Conservation (phyloP, 2,888 invertebrate species). For the Ochlodes sylvanus region DNA sequence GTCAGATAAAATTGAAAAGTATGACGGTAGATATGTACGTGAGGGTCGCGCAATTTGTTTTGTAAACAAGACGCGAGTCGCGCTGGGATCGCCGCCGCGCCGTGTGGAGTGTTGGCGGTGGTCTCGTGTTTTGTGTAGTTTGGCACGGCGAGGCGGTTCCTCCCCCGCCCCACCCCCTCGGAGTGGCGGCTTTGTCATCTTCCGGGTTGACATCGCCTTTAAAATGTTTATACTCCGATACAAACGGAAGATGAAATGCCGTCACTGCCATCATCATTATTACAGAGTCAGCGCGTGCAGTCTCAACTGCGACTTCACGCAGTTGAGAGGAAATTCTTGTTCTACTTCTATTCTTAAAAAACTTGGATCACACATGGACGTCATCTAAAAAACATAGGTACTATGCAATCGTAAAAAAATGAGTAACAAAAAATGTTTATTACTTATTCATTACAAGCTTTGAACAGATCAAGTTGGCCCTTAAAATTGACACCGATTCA, state of each 20-base stretch:
- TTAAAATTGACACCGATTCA: slow-evolving; percentile 58
- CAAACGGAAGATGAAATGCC: no score
- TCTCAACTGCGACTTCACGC: no score
- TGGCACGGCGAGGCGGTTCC: slow-evolving; percentile 38
- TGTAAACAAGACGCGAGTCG: slow-evolving; percentile 44
- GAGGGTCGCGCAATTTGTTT: slow-evolving; percentile 41
- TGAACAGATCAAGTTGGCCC: slow-evolving; percentile 49
- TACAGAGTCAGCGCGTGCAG: no score
- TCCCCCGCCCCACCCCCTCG: not conserved
- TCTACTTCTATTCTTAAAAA: no score
- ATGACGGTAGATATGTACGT: slow-evolving; percentile 38
- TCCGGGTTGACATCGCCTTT: slow-evolving; percentile 8
- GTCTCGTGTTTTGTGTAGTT: slow-evolving; percentile 20
- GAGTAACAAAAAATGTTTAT: no score
- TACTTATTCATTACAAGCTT: not conserved
- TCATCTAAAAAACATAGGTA: no score
- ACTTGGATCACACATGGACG: no score
- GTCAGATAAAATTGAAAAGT: slow-evolving; percentile 10
- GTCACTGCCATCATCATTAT: no score
- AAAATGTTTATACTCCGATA: not conserved
- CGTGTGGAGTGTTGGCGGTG: slow-evolving; percentile 8
- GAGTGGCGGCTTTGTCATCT: slow-evolving; percentile 2
- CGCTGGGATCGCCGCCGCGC: slow-evolving; percentile 27
- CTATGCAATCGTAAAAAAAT: no score
- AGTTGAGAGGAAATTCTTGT: no score